These are phyloP conservation scores for Parazoanthus swiftii DNA, from an alignment of 92 coral and sea anemone genomes.

Conservation along the genomic window DNA sequence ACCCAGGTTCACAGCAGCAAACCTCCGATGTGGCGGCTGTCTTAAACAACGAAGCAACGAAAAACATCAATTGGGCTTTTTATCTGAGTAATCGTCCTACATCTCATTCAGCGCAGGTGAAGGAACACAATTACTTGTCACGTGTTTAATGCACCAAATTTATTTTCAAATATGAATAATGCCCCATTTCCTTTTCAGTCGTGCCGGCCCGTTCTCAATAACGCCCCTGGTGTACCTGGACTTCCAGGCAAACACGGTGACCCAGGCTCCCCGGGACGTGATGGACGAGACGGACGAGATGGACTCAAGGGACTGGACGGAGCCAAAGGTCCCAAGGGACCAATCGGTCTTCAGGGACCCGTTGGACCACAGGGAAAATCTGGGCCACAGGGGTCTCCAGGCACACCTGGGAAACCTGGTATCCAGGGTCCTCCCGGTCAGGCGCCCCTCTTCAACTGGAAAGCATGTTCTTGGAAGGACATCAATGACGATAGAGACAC, in stretches of 20 bases:
- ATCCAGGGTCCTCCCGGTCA: slow-evolving; percentile 27
- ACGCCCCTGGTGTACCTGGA: slow-evolving; percentile 13
- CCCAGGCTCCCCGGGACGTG: slow-evolving; percentile 33
- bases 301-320: slow-evolving; percentile 7
- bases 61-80: no score
- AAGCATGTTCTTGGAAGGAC: slow-evolving; percentile 30
- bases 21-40: no score
- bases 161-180: no score
- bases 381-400: slow-evolving; percentile 6
- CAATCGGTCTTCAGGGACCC: not conserved
- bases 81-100: no score
- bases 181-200: no score
- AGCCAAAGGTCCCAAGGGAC: not conserved
- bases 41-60: no score
- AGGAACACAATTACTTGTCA: no score
- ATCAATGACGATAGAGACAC: slow-evolving; percentile 5
- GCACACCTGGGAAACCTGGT: slow-evolving; percentile 18
- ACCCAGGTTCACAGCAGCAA: no score
- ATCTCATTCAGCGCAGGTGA: no score
- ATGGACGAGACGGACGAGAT: slow-evolving; percentile 27
- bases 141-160: no score
- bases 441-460: slow-evolving; percentile 9
- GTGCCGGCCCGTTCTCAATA: not conserved
- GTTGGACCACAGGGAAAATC: slow-evolving; percentile 15
- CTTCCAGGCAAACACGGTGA: slow-evolving; percentile 16